These are phyloP conservation scores for Limnephilus auricula DNA, from an alignment of 2,888 invertebrate species.

Conservation along the genomic window DNA sequence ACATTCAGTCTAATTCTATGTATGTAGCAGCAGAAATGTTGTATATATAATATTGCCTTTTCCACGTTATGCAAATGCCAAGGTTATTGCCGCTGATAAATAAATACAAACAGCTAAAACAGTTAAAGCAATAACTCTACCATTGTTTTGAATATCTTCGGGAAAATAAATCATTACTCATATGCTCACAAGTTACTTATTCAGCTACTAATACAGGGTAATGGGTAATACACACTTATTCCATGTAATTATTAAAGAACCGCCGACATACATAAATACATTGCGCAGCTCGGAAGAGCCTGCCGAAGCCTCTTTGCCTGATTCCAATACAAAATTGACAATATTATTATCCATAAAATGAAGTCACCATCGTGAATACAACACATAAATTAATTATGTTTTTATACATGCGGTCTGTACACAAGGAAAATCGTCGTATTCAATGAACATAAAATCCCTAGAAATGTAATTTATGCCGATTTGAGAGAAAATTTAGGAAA, in stretches of 20 bases:
- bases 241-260: constrained; percentile 2
- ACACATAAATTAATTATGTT: background rate
- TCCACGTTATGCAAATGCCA: background rate
- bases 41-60: background rate
- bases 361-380: background rate
- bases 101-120: background rate
- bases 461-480: no score
- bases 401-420: background rate
- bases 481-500: no score
- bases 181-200: background rate
- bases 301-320: background rate
- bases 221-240: background rate
- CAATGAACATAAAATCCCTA: no score
- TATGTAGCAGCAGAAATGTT: background rate
- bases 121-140: background rate
- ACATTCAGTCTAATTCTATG: background rate
- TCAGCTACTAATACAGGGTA: background rate
- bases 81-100: background rate
- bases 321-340: background rate
- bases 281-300: background rate
- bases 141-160: background rate
- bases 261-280: background rate
- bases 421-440: background rate
- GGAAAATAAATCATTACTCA: background rate
- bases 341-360: background rate